Conservation (phyloP, 2,797 vertebrate species). For the Aphelocoma californica region DNA sequence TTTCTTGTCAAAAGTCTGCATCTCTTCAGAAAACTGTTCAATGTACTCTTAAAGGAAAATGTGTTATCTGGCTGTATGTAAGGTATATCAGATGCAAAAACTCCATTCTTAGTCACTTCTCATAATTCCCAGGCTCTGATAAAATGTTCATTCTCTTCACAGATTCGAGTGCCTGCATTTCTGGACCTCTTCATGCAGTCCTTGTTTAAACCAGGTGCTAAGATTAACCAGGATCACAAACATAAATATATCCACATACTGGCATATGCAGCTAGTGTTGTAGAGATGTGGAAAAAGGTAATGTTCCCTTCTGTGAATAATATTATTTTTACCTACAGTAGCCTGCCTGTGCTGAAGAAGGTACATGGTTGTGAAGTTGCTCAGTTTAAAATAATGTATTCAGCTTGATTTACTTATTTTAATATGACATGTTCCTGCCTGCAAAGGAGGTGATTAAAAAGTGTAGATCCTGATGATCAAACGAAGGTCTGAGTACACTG, state of each 20-base stretch:
- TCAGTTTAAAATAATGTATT: not conserved
- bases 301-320: not conserved
- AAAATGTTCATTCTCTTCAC: not conserved
- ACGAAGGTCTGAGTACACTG: not conserved
- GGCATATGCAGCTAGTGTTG: constrained; percentile 96
- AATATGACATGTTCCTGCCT: not conserved
- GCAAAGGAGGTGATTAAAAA: not conserved
- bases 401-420: not conserved
- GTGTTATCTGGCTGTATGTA: not conserved
- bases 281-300: constrained; percentile 99
- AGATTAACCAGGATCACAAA: constrained; percentile 99
- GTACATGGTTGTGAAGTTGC: not conserved
- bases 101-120: not conserved
- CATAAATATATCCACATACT: constrained; percentile 99
- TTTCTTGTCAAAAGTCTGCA: not conserved
- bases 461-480: not conserved
- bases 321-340: not conserved
- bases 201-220: constrained; percentile 93
- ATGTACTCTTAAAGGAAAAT: not conserved
- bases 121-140: not conserved
- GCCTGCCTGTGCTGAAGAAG: not conserved
- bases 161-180: constrained; percentile 96
- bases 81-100: not conserved
- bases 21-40: not conserved
- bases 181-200: constrained; percentile 98